Evolutionary conservation across 2,888 invertebrate species (phyloP), one percentile per base, ranked within the genome.

Genomic region (Muschampia plurimacula): DNA sequence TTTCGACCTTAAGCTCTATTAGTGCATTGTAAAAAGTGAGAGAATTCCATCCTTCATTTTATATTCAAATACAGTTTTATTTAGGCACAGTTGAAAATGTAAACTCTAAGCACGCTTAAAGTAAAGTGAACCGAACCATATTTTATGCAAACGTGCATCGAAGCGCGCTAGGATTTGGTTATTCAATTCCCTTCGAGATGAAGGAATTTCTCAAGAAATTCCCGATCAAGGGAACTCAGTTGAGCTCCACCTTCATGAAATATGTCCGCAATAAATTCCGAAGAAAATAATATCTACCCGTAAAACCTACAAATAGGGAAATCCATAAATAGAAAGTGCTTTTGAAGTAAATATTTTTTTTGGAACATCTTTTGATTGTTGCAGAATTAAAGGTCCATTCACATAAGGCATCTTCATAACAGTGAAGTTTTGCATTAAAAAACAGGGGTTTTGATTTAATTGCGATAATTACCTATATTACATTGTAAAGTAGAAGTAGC

Each of bases 231-330:
- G 41, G 59, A 71, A 57, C 41, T n/a, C 46, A 59, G 70, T 55
- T 7, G 60, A 41, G 60, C 57, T 32, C 46, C 59, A 36, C 65
- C 66, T 67, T 36, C 72, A 67, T 72, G 67, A 72, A 72, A 72
- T 72, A 72, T 72, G 71, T 69, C 67, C 49, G 66, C 69, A 67
- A 74, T 77, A 74, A 77, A 77, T 75, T 75, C 69, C 68, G 62
- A 73, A 73, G 36, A 71, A 69, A 72, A 72, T 67, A 66, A 72
- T 60, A 66, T 72, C 67, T 62, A 71, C 49, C 28, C 52, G 62
- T 44, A 41, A 72, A 67, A 67, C 62, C 67, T 62, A 67, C 59
- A 62, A 72, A 67, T 55, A 55, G 22, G 22, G 15, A 52, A 67
- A 22, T 2, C 39, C 41, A 41, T 67, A 28, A 57, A 22, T 28